phyloP scores from a whole-genome alignment of 2,888 invertebrate species.

The Achlya flavicornis region DNA sequence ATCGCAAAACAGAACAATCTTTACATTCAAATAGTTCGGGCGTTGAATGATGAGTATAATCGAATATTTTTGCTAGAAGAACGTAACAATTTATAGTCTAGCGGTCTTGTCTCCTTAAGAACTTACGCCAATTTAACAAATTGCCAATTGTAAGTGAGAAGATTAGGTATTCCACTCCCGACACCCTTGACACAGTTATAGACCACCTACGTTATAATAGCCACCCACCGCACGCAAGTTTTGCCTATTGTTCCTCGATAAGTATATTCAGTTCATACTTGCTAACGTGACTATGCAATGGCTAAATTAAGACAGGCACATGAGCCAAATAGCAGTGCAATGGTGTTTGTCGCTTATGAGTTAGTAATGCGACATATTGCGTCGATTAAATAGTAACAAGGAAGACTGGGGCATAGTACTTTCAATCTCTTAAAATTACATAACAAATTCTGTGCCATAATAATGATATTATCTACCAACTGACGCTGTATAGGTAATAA shows the following conservation, averaged over 20 bases:
- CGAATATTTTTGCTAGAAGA: neutral
- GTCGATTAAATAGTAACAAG: conserved; percentile 3
- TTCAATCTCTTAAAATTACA: conserved; percentile 3
- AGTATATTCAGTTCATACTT: conserved; percentile 9
- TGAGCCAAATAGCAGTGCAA: neutral
- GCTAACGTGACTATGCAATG: neutral
- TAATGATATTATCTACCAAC: neutral
- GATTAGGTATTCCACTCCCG: conserved; percentile 41
- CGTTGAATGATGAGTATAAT: neutral
- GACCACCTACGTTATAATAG: conserved; percentile 51
- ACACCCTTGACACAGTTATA: conserved; percentile 69
- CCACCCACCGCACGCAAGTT: conserved; percentile 46
- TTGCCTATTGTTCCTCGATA: conserved; percentile 13
- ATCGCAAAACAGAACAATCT: neutral
- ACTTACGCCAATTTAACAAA: conserved; percentile 6
- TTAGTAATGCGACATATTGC: neutral
- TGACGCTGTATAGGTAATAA: neutral
- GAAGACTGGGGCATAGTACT: neutral
- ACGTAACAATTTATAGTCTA: neutral
- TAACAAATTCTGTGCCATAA: neutral
- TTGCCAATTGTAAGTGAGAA: conserved; percentile 6
- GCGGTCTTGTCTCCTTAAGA: neutral
- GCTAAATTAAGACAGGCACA: conserved; percentile 1
- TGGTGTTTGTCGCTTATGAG: neutral
- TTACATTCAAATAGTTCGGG: neutral